Conservation (phyloP, 2,888 invertebrate species). For the Meghimatium bilineatum region DNA sequence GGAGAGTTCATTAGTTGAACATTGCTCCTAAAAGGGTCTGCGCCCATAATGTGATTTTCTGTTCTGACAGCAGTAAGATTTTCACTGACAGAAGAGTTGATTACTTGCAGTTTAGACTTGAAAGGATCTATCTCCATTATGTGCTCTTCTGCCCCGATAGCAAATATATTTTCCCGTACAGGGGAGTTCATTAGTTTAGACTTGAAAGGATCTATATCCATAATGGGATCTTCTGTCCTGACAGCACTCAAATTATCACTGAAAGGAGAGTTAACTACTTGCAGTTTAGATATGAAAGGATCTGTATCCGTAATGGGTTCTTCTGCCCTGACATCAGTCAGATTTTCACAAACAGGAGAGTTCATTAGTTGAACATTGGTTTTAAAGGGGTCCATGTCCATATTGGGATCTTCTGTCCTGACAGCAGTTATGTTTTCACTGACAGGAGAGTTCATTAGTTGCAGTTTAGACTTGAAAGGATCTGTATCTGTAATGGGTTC, state of each 20-base stretch:
- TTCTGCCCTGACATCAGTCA: not conserved
- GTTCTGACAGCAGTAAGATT: not conserved
- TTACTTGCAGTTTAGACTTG: slow-evolving; percentile 6
- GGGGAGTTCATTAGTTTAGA: slow-evolving; percentile 38
- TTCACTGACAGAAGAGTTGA: not conserved
- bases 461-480: slow-evolving; percentile 24
- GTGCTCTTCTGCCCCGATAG: not conserved
- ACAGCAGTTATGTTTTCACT: not conserved
- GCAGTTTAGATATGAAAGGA: slow-evolving; percentile 29
- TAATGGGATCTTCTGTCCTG: not conserved
- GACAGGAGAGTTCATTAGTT: slow-evolving; percentile 7
- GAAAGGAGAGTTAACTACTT: slow-evolving; percentile 20
- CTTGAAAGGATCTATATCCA: not conserved
- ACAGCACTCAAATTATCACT: too few relatives aligned
- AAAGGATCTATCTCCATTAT: slow-evolving; percentile 29
- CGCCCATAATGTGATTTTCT: not conserved
- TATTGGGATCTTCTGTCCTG: not conserved
- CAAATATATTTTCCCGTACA: not conserved
- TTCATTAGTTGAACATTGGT: slow-evolving; percentile 13
- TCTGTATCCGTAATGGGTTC: not conserved
- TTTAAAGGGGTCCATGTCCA: slow-evolving; percentile 25
- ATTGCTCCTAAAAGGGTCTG: slow-evolving; percentile 28
- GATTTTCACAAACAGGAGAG: not conserved
- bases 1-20: slow-evolving; percentile 36
- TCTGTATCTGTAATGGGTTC: not conserved